Percentiles rank a stretch among this genome's conserved stretches.
These are phyloP conservation scores for Butorides virescens DNA, from an alignment of 2,113 vertebrate genomes.

Conservation along the genomic window DNA sequence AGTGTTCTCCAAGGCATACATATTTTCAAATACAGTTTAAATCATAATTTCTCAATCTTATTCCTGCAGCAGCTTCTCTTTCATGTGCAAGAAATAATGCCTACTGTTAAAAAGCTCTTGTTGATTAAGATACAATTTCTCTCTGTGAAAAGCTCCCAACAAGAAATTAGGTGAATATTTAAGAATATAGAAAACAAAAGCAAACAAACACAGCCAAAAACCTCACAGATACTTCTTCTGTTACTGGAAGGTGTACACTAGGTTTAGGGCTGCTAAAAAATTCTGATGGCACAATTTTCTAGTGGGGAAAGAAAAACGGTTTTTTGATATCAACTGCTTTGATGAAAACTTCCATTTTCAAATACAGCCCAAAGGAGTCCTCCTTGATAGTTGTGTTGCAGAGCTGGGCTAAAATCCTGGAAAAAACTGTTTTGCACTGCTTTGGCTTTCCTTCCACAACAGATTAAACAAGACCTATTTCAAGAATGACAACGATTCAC, in stretches of 20 bases:
- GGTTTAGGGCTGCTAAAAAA: neutral
- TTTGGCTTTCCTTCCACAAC: neutral
- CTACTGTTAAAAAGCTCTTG: neutral
- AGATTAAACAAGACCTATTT: neutral
- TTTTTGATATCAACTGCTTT: neutral
- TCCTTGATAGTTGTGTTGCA: neutral
- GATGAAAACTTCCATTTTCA: neutral
- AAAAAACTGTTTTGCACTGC: neutral
- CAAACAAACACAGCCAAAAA: neutral
- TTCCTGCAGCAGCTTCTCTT: neutral
- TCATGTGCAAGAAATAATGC: neutral
- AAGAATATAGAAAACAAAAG: neutral
- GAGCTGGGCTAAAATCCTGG: neutral
- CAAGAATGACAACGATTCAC: neutral
- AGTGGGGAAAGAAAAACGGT: neutral
- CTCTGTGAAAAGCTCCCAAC: neutral
- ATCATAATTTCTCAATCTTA: neutral
- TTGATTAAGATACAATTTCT: neutral
- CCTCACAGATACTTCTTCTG: neutral
- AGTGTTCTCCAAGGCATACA: neutral
- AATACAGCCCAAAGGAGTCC: neutral
- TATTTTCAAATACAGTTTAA: constrained; percentile 6
- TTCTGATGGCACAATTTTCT: neutral
- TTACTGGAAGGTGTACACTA: neutral
- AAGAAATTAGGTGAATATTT: neutral